phyloP scores from a whole-genome alignment of 2,113 vertebrate genomes.

The Microcebus tavaratra region DNA sequence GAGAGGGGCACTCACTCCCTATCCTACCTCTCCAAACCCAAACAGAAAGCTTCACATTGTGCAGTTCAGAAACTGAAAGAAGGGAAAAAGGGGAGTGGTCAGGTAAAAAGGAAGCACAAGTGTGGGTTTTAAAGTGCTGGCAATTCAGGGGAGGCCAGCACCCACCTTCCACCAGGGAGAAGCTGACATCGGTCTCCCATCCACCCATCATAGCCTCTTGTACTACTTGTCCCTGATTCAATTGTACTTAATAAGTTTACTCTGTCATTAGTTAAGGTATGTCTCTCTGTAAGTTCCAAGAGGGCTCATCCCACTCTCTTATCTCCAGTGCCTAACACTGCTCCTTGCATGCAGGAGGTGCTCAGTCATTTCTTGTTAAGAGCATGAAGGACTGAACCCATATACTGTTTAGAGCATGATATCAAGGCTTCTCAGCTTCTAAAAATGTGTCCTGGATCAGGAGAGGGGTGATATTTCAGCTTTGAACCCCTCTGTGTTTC shows the following conservation, averaged over 20 bases:
- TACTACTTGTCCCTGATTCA: background rate
- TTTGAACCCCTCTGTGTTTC: background rate
- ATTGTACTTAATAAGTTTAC: background rate
- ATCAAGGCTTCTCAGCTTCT: background rate
- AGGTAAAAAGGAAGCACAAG: slow-evolving; percentile 5
- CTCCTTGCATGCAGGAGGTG: background rate
- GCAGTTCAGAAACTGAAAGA: background rate
- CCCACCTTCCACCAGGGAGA: background rate
- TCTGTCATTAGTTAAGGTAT: background rate
- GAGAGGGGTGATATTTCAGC: background rate
- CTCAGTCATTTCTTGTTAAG: background rate
- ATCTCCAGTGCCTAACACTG: background rate
- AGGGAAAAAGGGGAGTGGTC: background rate
- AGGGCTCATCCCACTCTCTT: background rate
- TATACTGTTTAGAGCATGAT: background rate
- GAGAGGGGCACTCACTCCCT: background rate
- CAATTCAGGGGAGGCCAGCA: background rate
- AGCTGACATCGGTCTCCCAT: background rate
- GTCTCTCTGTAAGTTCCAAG: background rate
- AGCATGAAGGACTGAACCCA: background rate
- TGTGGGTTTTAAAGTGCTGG: background rate
- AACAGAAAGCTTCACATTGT: background rate
- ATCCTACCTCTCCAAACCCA: background rate
- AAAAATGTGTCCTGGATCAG: background rate
- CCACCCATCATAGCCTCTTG: background rate